Evolutionary conservation across 2,797 vertebrate species (phyloP), one percentile per base, ranked within the genome.

Genomic region (Pithecia hirsuta): DNA sequence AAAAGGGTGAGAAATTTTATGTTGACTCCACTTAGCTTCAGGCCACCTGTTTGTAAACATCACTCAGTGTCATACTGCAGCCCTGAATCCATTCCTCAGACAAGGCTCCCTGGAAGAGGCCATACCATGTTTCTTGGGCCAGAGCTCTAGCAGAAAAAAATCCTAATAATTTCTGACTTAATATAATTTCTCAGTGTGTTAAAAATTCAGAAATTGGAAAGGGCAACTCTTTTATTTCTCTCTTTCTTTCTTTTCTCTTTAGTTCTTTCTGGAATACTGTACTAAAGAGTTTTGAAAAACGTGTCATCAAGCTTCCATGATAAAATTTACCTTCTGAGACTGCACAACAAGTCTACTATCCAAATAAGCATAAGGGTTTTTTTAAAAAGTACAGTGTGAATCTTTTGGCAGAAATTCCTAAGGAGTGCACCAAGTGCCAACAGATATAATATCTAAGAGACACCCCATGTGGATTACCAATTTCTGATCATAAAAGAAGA

Each of bases 281-380:
- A 98, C 95, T 97, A 98, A 98, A 97, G 57, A 86, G 81, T 96
- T 98, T 97, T 96, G 93, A 98, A 98, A 98, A 98, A 97, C 96
- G 96, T 97, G 83, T 92, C 97, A 98, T 98, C 91, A 96, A 90
- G 59, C 46, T 97, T 94, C 91, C 78, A 94, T 87, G 93, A 96
- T 83, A 97, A 98, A 98, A 97, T 97, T 94, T 97, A 97, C 83
- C 95, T 96, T 79, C 96, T 98, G 97, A 98, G 93, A 98, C n/a
- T 36, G 30, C 33, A 22, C 81, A 95, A 97, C 96, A 96, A 96
- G 86, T 93, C 79, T 82, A 89, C 83, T 48, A 52, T 87, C 89
- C 83, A 96, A 97, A 96, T 74, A 83, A 95, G 64, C n/a, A 84
- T 93, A 97, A 64, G 26, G 82, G 90, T 90, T 78, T 22, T 22